Evolutionary conservation across 2,888 invertebrate species (phyloP).

Genomic region (Oxyscelio sp.): DNA sequence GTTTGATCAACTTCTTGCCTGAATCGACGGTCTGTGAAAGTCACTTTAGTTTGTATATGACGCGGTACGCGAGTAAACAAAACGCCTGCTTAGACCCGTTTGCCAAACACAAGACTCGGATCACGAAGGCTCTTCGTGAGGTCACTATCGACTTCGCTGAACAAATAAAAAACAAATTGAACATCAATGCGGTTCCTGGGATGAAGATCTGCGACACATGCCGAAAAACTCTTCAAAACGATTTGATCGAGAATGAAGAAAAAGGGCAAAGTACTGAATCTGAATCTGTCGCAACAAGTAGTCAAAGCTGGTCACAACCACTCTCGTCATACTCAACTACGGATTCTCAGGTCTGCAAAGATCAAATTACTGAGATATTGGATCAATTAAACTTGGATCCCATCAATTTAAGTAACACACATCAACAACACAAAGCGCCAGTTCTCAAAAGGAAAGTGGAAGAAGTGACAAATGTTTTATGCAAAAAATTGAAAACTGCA

Average conservation of each 20-base stretch:
- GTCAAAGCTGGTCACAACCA: slow-evolving; percentile 15
- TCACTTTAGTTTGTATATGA: slow-evolving; percentile 16
- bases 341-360: slow-evolving; percentile 22
- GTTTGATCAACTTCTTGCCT: slow-evolving; percentile 27
- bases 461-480: slow-evolving; percentile 10
- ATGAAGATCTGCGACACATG: slow-evolving; percentile 26
- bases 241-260: slow-evolving; percentile 12
- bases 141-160: slow-evolving; percentile 12
- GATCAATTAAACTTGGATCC: slow-evolving; percentile 29
- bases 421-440: slow-evolving; percentile 5
- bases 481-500: slow-evolving; percentile 35
- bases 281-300: slow-evolving; percentile 11
- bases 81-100: slow-evolving; percentile 23
- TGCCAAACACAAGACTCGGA: slow-evolving; percentile 18
- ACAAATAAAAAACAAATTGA: slow-evolving; percentile 28
- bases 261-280: slow-evolving; percentile 14
- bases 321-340: slow-evolving; percentile 15
- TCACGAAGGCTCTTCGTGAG: slow-evolving; percentile 18
- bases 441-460: slow-evolving; percentile 22
- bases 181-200: slow-evolving; percentile 15
- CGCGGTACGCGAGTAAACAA: slow-evolving; percentile 20
- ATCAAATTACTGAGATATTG: slow-evolving; percentile 26
- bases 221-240: slow-evolving; percentile 11
- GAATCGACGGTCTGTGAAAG: slow-evolving; percentile 26
- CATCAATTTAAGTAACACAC: slow-evolving; percentile 3